Evolutionary conservation across 2,797 vertebrate species (phyloP).

Genomic region (Amazonetta brasiliensis): DNA sequence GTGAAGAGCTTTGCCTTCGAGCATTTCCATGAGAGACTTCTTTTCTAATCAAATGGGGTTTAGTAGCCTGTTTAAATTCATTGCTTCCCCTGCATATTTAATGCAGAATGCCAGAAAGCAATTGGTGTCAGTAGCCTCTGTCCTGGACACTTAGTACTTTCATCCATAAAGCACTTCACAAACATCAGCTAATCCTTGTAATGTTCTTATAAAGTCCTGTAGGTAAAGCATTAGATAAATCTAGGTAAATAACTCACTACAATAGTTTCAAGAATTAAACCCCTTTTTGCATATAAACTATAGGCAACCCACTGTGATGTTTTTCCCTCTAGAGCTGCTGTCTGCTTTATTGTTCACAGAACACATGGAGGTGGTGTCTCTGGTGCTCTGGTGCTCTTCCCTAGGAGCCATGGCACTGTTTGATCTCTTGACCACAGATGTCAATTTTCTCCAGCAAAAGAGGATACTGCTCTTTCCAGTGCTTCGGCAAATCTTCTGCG

Average conservation of each 20-base stretch:
- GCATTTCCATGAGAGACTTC: not conserved
- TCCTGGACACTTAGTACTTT: not conserved
- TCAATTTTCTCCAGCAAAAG: not conserved
- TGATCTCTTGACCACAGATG: not conserved
- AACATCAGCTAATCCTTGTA: not conserved
- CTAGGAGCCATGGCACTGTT: not conserved
- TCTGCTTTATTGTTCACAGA: not conserved
- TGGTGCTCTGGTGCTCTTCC: not conserved
- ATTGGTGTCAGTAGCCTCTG: not conserved
- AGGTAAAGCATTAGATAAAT: not conserved
- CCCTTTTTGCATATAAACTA: not conserved
- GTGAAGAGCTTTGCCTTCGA: not conserved
- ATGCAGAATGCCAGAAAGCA: not conserved
- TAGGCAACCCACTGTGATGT: rapidly evolving
- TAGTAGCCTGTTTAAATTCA: conserved; percentile 19
- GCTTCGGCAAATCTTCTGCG: not conserved
- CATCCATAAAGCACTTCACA: conserved; percentile 4
- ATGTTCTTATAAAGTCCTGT: not conserved
- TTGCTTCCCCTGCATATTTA: not conserved
- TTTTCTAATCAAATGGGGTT: not conserved
- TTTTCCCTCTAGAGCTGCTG: not conserved
- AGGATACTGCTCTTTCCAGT: not conserved
- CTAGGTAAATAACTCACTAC: not conserved
- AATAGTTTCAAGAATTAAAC: not conserved
- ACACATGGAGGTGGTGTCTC: not conserved